A percentile compares a stretch with the other conserved stretches of the same genome.
phyloP scores from a whole-genome alignment of 2,797 vertebrate genomes.

The Sebastes oblongus region DNA sequence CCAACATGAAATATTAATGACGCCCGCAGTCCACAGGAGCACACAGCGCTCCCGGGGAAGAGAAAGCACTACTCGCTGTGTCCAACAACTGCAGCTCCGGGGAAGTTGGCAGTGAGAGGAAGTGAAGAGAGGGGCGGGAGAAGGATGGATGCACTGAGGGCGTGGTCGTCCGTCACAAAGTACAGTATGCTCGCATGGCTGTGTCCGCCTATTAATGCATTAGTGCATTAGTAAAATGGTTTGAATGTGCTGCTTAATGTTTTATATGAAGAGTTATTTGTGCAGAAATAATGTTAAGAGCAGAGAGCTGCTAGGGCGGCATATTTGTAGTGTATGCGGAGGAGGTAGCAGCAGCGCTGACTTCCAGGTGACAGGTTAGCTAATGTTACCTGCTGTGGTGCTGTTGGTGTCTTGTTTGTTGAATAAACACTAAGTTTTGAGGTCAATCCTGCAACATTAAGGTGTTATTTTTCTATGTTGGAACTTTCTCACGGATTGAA shows the following conservation, averaged over 20 bases:
- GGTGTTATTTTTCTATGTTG: background rate
- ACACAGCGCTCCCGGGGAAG: background rate
- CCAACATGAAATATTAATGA: conserved; percentile 60
- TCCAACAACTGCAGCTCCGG: background rate
- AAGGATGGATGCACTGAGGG: background rate
- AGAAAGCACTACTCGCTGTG: background rate
- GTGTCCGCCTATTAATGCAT: background rate
- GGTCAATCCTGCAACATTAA: background rate
- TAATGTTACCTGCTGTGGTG: background rate
- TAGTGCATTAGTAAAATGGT: background rate
- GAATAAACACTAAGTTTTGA: background rate
- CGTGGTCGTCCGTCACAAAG: background rate
- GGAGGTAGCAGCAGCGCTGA: background rate
- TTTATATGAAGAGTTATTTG: conserved; percentile 36
- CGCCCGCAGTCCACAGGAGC: conserved; percentile 17
- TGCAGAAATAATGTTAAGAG: conserved; percentile 47
- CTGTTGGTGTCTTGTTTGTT: background rate
- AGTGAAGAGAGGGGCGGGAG: background rate
- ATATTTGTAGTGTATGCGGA: background rate
- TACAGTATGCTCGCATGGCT: background rate
- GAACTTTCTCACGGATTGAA: background rate
- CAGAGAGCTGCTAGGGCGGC: background rate
- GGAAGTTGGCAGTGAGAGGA: background rate
- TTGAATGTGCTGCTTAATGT: background rate
- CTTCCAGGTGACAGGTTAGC: background rate